Conservation (phyloP, 1,140 invertebrate genomes). For the Drosophila serrata region DNA sequence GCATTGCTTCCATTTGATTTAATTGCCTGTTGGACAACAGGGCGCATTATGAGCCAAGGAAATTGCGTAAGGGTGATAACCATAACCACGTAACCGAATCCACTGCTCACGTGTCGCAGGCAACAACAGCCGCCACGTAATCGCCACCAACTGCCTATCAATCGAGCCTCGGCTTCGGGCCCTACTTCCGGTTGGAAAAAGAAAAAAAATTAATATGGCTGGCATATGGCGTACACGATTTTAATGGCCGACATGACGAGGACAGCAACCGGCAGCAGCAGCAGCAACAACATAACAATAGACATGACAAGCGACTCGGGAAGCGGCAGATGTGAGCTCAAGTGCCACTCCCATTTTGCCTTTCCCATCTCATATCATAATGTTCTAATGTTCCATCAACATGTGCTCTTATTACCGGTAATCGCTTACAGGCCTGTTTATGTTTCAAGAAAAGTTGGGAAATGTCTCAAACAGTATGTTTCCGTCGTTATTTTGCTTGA, state of each 20-base stretch:
- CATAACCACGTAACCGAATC: constrained; percentile 66
- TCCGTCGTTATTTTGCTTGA: too few relatives aligned
- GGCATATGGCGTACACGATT: constrained; percentile 66
- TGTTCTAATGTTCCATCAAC: constrained; percentile 40
- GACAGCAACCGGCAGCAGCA: constrained; percentile 26
- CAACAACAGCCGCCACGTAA: constrained; percentile 48
- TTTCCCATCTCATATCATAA: not conserved
- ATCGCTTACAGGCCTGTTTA: constrained; percentile 32
- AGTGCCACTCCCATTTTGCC: constrained; percentile 21
- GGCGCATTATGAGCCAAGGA: constrained; percentile 41
- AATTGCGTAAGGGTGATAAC: constrained; percentile 79
- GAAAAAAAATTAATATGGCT: constrained; percentile 79
- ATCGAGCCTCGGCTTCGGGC: constrained; percentile 9
- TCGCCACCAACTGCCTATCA: constrained; percentile 45
- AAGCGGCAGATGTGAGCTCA: constrained; percentile 30
- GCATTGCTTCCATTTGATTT: constrained; percentile 29
- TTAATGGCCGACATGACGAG: constrained; percentile 64
- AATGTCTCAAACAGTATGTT: not conserved
- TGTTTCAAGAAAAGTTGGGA: constrained; percentile 1
- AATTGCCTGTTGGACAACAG: constrained; percentile 47
- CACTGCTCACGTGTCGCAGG: constrained; percentile 59
- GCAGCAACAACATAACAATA: constrained; percentile 61
- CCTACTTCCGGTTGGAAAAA: constrained; percentile 41
- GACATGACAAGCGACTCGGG: constrained; percentile 49
- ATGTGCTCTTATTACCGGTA: constrained; percentile 46